Conservation (phyloP, 2,888 invertebrate genomes). For the Drosophila helvetica region DNA sequence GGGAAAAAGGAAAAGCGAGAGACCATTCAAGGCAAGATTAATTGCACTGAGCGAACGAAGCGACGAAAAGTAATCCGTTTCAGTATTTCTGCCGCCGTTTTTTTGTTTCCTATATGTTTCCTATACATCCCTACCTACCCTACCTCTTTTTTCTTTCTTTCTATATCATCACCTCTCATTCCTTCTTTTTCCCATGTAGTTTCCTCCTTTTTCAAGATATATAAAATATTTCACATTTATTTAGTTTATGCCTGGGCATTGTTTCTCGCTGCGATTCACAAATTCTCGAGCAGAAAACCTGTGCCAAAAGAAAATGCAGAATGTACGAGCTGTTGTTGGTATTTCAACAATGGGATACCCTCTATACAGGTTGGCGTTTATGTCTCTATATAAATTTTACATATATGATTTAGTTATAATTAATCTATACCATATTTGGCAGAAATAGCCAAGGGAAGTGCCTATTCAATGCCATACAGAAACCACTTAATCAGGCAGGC, state of each 20-base stretch:
- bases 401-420: too few relatives aligned
- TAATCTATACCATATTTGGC: too few relatives aligned
- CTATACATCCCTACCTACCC: background rate
- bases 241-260: slow-evolving; percentile 77
- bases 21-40: slow-evolving; percentile 61
- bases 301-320: slow-evolving; percentile 54
- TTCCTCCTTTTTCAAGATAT: slow-evolving; percentile 16
- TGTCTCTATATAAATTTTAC: too few relatives aligned
- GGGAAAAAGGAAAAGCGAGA: slow-evolving; percentile 1
- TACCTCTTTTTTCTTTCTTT: background rate
- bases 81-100: slow-evolving; percentile 9
- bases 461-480: too few relatives aligned
- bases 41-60: slow-evolving; percentile 72
- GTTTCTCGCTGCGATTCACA: slow-evolving; percentile 79
- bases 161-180: background rate
- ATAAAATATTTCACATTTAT: slow-evolving; percentile 79
- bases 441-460: too few relatives aligned
- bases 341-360: background rate
- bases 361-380: background rate
- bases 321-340: background rate
- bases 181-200: slow-evolving; percentile 14
- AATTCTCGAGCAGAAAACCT: slow-evolving; percentile 77
- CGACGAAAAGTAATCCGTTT: slow-evolving; percentile 76
- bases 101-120: background rate
- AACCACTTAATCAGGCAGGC: too few relatives aligned